These are phyloP conservation scores for Nothobranchius furzeri DNA, from an alignment of 2,113 vertebrate genomes.

Conservation along the genomic window DNA sequence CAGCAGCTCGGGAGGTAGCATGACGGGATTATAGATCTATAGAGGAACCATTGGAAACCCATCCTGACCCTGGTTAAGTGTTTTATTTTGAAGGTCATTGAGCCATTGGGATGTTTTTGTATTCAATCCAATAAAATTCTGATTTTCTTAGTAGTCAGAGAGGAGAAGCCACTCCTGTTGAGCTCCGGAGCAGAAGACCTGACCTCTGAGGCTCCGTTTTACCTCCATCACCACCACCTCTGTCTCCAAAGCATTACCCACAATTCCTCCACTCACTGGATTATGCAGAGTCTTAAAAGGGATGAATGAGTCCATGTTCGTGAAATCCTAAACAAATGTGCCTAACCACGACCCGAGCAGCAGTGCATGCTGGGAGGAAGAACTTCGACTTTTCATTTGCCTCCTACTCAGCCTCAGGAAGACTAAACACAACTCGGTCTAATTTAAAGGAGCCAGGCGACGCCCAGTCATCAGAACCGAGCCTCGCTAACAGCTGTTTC, in stretches of 20 bases:
- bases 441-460: slow-evolving; percentile 26
- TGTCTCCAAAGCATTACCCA: not conserved
- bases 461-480: slow-evolving; percentile 31
- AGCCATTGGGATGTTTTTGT: not conserved
- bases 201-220: too few relatives aligned
- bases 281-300: not conserved
- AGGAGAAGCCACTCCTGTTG: not conserved
- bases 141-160: too few relatives aligned
- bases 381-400: not conserved
- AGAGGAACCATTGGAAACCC: too few relatives aligned
- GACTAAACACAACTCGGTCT: slow-evolving; percentile 50
- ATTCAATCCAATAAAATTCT: too few relatives aligned
- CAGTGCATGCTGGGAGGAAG: not conserved
- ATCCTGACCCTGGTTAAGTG: too few relatives aligned
- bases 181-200: not conserved
- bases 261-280: not conserved
- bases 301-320: not conserved
- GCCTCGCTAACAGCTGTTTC: not conserved
- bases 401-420: slow-evolving; percentile 26
- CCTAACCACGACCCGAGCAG: not conserved
- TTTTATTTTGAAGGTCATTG: too few relatives aligned
- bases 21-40: too few relatives aligned
- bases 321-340: not conserved
- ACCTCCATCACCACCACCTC: too few relatives aligned
- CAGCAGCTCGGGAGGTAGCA: too few relatives aligned